Conservation (phyloP, 2,888 invertebrate genomes). For the Sepiola atlantica region DNA sequence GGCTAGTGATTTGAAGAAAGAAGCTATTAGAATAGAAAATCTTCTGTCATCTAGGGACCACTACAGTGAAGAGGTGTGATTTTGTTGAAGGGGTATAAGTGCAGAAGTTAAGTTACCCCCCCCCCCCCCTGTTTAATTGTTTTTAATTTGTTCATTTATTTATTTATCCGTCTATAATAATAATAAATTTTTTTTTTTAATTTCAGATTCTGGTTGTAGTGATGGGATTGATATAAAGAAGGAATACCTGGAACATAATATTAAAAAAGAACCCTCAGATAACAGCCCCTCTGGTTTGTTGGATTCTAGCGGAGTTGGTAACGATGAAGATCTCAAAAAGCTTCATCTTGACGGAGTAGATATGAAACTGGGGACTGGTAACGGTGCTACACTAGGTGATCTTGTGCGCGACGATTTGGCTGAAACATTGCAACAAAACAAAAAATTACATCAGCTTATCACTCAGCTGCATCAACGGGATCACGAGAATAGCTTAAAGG, state of each 20-base stretch:
- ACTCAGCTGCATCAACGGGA: slow-evolving; percentile 94
- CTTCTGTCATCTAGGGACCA: no score
- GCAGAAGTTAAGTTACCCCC: no score
- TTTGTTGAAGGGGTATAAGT: no score
- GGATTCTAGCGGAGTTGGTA: neutral
- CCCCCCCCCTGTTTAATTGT: no score
- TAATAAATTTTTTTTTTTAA: neutral
- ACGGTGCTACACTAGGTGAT: slow-evolving; percentile 72
- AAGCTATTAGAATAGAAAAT: no score
- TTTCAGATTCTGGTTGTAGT: slow-evolving; percentile 48
- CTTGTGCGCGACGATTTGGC: slow-evolving; percentile 88
- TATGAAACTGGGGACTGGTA: slow-evolving; percentile 38
- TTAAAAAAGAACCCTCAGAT: slow-evolving; percentile 47
- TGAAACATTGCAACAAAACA: slow-evolving; percentile 91
- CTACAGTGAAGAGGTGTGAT: no score
- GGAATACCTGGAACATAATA: slow-evolving; percentile 54
- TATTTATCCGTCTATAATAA: no score
- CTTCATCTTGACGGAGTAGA: neutral
- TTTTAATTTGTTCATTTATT: no score
- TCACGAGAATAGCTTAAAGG: slow-evolving; percentile 91
- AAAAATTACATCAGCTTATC: slow-evolving; percentile 90
- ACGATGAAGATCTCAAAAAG: neutral
- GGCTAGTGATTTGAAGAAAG: no score
- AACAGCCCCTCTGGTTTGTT: neutral
- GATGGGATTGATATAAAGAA: slow-evolving; percentile 57